Conservation (phyloP, 92 coral and sea anemone species). For the Diadumene lineata region DNA sequence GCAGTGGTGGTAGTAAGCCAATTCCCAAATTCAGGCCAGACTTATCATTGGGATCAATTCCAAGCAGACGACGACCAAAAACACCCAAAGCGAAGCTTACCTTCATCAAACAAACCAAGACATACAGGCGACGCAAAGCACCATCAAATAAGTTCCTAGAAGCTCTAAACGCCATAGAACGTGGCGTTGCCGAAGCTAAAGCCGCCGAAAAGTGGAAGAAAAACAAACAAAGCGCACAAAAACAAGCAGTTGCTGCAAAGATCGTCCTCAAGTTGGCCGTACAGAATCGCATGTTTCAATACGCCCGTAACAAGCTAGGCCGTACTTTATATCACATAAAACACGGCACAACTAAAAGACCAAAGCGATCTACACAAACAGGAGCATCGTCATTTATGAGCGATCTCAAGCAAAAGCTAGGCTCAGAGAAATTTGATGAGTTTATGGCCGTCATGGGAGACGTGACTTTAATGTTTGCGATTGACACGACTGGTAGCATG, state of each 20-base stretch:
- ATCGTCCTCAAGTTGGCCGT: conserved; percentile 39
- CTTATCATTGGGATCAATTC: neutral
- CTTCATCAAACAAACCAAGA: conserved; percentile 38
- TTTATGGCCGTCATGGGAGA: conserved; percentile 91
- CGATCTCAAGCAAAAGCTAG: conserved; percentile 59
- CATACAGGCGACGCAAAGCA: conserved; percentile 53
- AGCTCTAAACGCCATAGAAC: conserved; percentile 77
- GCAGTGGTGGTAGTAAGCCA: neutral
- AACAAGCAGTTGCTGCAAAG: neutral
- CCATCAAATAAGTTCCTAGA: conserved; percentile 80
- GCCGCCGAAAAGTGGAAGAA: conserved; percentile 23
- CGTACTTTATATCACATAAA: conserved; percentile 42
- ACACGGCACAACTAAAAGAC: conserved; percentile 39
- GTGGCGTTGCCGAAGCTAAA: conserved; percentile 66
- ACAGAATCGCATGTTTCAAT: conserved; percentile 44
- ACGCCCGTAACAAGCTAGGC: conserved; percentile 45
- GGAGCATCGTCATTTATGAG: conserved; percentile 51
- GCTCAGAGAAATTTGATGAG: conserved; percentile 56
- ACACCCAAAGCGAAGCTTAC: neutral
- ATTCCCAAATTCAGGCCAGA: neutral
- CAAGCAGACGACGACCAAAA: neutral
- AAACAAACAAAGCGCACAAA: neutral
- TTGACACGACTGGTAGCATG: conserved; percentile 95
- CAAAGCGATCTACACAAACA: conserved; percentile 51
- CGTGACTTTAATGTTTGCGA: conserved; percentile 88